A percentile compares a stretch with the other conserved stretches of the same genome.
Evolutionary conservation across 2,888 invertebrate species (phyloP).

Genomic region (Volucella bombylans): DNA sequence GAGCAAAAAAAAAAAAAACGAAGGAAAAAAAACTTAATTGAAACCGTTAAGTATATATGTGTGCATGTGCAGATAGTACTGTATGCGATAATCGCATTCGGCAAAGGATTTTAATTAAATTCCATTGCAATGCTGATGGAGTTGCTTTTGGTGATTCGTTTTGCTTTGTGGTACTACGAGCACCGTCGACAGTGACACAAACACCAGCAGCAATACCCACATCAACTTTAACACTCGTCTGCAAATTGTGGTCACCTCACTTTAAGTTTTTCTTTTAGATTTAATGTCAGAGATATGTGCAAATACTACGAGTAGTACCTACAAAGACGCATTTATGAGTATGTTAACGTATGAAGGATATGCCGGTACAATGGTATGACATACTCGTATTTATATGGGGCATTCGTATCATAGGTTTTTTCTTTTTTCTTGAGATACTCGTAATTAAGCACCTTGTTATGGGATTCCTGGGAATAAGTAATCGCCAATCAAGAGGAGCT

Average conservation of each 20-base stretch:
- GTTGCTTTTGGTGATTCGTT: slow-evolving; percentile 64
- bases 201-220: slow-evolving; percentile 16
- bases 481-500: slow-evolving; percentile 56
- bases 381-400: no score
- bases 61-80: slow-evolving; percentile 37
- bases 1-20: slow-evolving; percentile 72
- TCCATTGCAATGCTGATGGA: slow-evolving; percentile 69
- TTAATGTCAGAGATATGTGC: not conserved
- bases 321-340: not conserved
- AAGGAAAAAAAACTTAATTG: slow-evolving; percentile 68
- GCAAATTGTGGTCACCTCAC: slow-evolving; percentile 50
- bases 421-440: slow-evolving; percentile 37
- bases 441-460: slow-evolving; percentile 52
- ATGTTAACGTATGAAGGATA: not conserved
- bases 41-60: slow-evolving; percentile 61
- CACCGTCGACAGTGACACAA: slow-evolving; percentile 12
- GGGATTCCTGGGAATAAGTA: slow-evolving; percentile 54
- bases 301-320: no score
- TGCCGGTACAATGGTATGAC: not conserved
- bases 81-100: slow-evolving; percentile 64
- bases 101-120: slow-evolving; percentile 73
- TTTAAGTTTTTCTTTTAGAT: slow-evolving; percentile 8
- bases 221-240: slow-evolving; percentile 5
- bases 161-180: slow-evolving; percentile 53
- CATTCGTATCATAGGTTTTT: slow-evolving; percentile 9